Conservation (phyloP, 2,888 invertebrate genomes). For the Teinopalpus imperialis region DNA sequence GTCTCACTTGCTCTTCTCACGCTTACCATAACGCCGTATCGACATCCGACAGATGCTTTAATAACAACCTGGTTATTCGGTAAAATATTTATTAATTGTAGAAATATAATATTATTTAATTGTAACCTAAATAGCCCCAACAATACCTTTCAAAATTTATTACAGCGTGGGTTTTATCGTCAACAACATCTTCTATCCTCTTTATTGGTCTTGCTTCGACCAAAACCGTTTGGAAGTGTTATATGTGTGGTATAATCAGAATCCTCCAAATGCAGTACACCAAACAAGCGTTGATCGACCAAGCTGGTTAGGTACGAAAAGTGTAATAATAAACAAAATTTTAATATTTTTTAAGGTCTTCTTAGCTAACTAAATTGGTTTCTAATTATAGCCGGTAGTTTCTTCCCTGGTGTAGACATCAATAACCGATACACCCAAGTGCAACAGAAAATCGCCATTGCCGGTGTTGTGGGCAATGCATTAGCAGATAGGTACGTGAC, state of each 20-base stretch:
- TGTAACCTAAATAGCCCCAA: no score
- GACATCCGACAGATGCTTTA: slow-evolving; percentile 60
- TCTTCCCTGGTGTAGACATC: slow-evolving; percentile 67
- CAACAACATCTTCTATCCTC: slow-evolving; percentile 60
- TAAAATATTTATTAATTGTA: slow-evolving; percentile 28
- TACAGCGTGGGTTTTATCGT: slow-evolving; percentile 77
- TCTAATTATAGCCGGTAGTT: slow-evolving; percentile 59
- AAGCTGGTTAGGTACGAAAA: slow-evolving; percentile 54
- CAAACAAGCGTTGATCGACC: slow-evolving; percentile 72
- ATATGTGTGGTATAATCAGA: slow-evolving; percentile 73
- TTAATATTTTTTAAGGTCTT: no score
- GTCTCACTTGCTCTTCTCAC: slow-evolving; percentile 60
- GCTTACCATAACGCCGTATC: slow-evolving; percentile 55
- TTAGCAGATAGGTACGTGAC: slow-evolving; percentile 73
- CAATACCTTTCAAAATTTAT: not conserved
- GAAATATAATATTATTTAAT: slow-evolving; percentile 10
- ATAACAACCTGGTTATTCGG: slow-evolving; percentile 63
- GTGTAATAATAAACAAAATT: no score
- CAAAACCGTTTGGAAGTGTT: slow-evolving; percentile 63
- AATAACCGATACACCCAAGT: slow-evolving; percentile 64
- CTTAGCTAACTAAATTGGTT: no score
- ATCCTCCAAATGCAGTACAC: slow-evolving; percentile 61
- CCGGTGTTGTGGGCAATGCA: slow-evolving; percentile 47
- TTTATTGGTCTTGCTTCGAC: slow-evolving; percentile 79
- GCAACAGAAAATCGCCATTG: slow-evolving; percentile 52